A percentile compares a stretch with the other conserved stretches of the same genome.
Evolutionary conservation across 1,140 invertebrate genomes (phyloP).

Genomic region (Cherax destructor): DNA sequence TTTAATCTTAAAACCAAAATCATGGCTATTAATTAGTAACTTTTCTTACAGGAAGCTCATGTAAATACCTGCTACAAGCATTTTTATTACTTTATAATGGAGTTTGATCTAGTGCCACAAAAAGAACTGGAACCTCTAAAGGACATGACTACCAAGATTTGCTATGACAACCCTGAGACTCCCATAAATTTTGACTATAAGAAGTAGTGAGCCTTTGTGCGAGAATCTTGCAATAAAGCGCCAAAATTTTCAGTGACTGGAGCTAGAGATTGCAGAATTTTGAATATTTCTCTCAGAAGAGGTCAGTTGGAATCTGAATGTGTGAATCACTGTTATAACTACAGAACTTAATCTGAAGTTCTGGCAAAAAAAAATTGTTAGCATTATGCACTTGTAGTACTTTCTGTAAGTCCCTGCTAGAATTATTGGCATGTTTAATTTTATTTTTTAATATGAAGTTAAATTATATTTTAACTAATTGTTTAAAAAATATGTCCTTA

Average conservation of each 20-base stretch:
- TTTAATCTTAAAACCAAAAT: no score
- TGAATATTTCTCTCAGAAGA: not conserved
- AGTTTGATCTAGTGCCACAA: slow-evolving; percentile 89
- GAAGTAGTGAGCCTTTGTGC: not conserved
- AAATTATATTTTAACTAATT: no score
- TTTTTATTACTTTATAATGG: slow-evolving; percentile 95
- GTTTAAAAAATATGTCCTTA: no score
- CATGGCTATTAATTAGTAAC: not conserved
- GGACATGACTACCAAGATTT: slow-evolving; percentile 85
- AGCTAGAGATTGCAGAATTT: not conserved
- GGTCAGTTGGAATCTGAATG: not conserved
- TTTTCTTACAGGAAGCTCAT: slow-evolving; percentile 85
- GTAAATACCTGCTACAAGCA: slow-evolving; percentile 98
- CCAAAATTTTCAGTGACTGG: not conserved
- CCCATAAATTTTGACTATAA: slow-evolving; percentile 2
- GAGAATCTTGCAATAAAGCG: not conserved
- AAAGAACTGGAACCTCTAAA: slow-evolving; percentile 92
- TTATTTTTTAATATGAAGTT: no score
- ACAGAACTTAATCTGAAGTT: not conserved
- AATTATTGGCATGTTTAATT: no score
- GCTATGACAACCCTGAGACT: slow-evolving; percentile 73
- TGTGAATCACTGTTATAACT: not conserved
- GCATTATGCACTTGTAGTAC: no score
- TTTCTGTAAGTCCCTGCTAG: no score
- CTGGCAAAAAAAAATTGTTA: not conserved